Base-by-base conservation (phyloP, 2,888 invertebrate genomes). In the Imbricaverruca yamaguchii region DNA sequence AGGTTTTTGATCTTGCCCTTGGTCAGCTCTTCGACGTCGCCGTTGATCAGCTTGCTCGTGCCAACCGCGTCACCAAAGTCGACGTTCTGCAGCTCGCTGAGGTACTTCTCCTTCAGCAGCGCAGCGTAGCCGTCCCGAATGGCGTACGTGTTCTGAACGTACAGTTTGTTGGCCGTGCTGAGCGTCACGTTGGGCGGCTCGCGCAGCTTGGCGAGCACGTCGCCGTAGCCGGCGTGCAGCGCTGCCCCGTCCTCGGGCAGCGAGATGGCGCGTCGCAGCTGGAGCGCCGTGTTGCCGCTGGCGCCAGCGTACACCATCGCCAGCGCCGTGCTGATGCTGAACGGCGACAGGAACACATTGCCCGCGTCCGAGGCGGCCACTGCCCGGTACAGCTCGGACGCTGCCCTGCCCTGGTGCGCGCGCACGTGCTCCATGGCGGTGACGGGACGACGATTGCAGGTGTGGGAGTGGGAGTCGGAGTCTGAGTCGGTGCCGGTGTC, bases 301-400 rank as follows among this genome's bases (percentile, higher is more conserved):
- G 94, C 89, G 0, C 94, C 91, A 85, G 94, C 94, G 86, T 94
- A 95, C 0, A 93, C 93, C 83, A 95, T 88, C 80, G 92, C 87
- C 61, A 96, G 86, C 0, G 94, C 92, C 85, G 94, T 93, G 86
- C 94, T 93, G 21, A 95, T 92, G 84, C 94, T 95, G 88, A 93
- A 93, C 0, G 95, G 95, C 11, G 95, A 95, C 87, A 94, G 94
- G 89, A 96, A 94, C 69, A 95, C 88, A 87, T 95, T 95, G 80
- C 84, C 84, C 13, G 10, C 56, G 7, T 13, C 18, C 9, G 53
- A 53, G 21, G 11, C 74, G 55, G 74, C 55, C 74, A 74, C 55
- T 1, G 55, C 74, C 53, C 74, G 74, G 74, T 74, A 74, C 53
- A 74, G 74, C 13, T 55, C 53, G 9, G 53, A 53, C 21, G 74